phyloP scores from a whole-genome alignment of 1,140 invertebrate species.

The Hestina assimilis region DNA sequence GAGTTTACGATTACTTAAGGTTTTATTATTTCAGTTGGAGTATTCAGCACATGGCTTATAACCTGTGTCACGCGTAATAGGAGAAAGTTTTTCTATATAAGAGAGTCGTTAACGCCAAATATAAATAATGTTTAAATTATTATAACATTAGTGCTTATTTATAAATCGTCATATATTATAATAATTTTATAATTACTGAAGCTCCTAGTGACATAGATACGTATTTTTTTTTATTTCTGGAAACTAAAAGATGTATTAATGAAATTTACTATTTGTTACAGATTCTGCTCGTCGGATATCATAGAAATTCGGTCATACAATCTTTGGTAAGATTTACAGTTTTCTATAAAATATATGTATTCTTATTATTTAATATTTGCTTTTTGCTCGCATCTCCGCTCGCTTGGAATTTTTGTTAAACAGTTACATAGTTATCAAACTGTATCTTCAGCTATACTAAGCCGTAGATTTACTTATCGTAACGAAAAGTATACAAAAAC shows the following conservation, averaged over 20 bases:
- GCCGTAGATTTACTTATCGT: no score
- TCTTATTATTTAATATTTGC: not conserved
- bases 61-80: not conserved
- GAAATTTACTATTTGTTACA: constrained; percentile 6
- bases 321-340: not conserved
- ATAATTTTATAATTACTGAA: no score
- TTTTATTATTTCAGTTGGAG: constrained; percentile 27
- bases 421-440: no score
- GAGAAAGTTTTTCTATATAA: not conserved
- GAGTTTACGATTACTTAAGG: constrained; percentile 19
- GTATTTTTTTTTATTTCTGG: no score
- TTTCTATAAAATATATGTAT: not conserved
- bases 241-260: not conserved
- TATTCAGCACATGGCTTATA: no score
- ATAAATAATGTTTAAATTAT: not conserved
- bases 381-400: no score
- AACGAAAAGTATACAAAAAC: no score
- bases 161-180: no score
- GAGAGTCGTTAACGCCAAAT: not conserved
- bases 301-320: not conserved
- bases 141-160: not conserved
- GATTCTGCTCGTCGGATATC: constrained; percentile 1
- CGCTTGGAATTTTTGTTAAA: no score
- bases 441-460: no score
- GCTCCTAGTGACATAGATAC: no score